Evolutionary conservation across 2,888 invertebrate genomes (phyloP).

Genomic region (Hartigia nigra): DNA sequence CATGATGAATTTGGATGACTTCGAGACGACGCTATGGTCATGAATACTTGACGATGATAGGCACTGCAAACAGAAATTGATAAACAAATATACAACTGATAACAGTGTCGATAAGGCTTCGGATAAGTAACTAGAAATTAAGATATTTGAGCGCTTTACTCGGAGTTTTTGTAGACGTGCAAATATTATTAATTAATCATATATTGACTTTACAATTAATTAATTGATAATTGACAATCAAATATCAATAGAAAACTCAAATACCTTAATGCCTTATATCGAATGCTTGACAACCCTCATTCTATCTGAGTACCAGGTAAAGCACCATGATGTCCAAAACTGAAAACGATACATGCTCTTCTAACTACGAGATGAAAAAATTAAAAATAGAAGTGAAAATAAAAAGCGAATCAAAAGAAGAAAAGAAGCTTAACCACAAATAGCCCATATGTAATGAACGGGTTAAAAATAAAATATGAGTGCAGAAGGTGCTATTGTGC

Average conservation of each 20-base stretch:
- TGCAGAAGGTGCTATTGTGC: not conserved
- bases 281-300: slow-evolving; percentile 31
- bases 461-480: not conserved
- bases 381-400: not conserved
- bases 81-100: slow-evolving; percentile 15
- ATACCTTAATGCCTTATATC: slow-evolving; percentile 40
- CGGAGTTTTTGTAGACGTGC: not conserved
- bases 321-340: slow-evolving; percentile 60
- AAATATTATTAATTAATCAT: not conserved
- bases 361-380: slow-evolving; percentile 27
- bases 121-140: slow-evolving; percentile 23
- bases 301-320: slow-evolving; percentile 61
- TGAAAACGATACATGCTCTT: slow-evolving; percentile 51
- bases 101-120: slow-evolving; percentile 5
- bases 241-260: slow-evolving; percentile 22
- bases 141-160: slow-evolving; percentile 34
- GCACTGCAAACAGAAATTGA: slow-evolving; percentile 50
- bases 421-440: slow-evolving; percentile 1
- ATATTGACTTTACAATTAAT: not conserved
- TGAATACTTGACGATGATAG: slow-evolving; percentile 52
- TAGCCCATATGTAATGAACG: slow-evolving; percentile 13
- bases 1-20: not conserved
- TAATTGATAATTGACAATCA: not conserved
- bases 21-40: slow-evolving; percentile 32
- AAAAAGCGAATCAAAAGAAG: not conserved